These are phyloP conservation scores for Oryzias celebensis DNA, from an alignment of 2,113 vertebrate species.

Conservation along the genomic window DNA sequence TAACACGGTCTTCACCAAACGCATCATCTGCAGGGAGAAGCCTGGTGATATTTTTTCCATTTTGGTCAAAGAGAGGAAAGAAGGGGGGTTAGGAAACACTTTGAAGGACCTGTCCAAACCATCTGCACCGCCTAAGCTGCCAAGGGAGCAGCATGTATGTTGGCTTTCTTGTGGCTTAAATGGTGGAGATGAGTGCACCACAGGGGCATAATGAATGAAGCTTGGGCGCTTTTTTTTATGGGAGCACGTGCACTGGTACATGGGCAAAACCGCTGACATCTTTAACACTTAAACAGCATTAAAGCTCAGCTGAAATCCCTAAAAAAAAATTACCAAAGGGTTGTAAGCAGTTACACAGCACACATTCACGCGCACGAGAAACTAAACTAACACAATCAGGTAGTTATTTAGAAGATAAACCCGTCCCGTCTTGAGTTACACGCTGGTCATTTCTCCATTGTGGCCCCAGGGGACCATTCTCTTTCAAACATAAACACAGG, in stretches of 20 bases:
- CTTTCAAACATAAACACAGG: conserved; percentile 33
- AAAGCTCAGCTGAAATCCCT: conserved; percentile 14
- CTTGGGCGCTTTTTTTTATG: conserved; percentile 33
- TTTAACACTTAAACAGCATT: conserved; percentile 38
- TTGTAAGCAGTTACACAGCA: conserved; percentile 34
- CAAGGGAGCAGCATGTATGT: conserved; percentile 19
- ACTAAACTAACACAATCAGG: not conserved
- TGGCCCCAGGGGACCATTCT: conserved; percentile 10
- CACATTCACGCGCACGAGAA: not conserved
- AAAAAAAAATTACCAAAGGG: conserved; percentile 19
- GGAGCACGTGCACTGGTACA: conserved; percentile 46
- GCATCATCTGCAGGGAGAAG: conserved; percentile 37
- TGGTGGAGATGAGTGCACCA: conserved; percentile 29
- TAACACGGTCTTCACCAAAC: conserved; percentile 21
- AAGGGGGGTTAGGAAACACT: conserved; percentile 3
- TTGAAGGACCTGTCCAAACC: conserved; percentile 50
- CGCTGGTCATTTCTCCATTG: not conserved
- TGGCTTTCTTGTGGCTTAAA: conserved; percentile 50
- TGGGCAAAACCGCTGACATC: conserved; percentile 32
- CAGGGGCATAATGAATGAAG: conserved; percentile 53
- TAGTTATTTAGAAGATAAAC: not conserved
- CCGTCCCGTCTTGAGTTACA: conserved; percentile 5
- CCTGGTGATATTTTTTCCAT: conserved; percentile 41
- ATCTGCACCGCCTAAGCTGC: conserved; percentile 43
- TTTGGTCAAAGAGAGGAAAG: conserved; percentile 36